A percentile compares a stretch with the other conserved stretches of the same genome.
phyloP scores from a whole-genome alignment of 2,888 invertebrate species.

The Nemotelus pantherinus region DNA sequence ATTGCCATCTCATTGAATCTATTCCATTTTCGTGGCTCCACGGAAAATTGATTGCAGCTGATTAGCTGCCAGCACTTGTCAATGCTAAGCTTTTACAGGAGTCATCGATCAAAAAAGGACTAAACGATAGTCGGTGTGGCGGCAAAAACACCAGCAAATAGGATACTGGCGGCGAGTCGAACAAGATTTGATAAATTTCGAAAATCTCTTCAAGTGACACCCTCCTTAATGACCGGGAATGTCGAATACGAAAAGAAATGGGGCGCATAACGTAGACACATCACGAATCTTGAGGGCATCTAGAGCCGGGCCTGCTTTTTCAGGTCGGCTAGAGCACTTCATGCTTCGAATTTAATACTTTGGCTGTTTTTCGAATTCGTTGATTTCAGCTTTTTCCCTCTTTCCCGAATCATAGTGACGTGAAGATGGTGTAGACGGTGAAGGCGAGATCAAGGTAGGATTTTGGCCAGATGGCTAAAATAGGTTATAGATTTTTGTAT shows the following conservation, averaged over 20 bases:
- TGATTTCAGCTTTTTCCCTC: constrained; percentile 29
- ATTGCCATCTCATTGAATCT: constrained; percentile 25
- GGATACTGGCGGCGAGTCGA: constrained; percentile 18
- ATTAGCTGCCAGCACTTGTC: constrained; percentile 46
- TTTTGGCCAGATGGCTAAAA: too few relatives aligned
- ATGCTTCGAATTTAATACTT: constrained; percentile 17
- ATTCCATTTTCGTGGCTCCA: not conserved
- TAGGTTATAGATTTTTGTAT: too few relatives aligned
- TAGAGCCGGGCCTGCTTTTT: constrained; percentile 5
- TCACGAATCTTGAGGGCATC: not conserved
- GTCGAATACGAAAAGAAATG: constrained; percentile 36
- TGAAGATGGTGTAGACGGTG: constrained; percentile 5
- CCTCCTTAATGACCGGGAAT: constrained; percentile 18
- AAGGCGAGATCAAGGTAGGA: constrained; percentile 10
- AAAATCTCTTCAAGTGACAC: constrained; percentile 44
- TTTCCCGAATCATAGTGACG: constrained; percentile 34
- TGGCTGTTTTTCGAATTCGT: constrained; percentile 28
- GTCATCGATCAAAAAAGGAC: constrained; percentile 43
- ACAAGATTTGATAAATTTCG: constrained; percentile 45
- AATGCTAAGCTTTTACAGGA: constrained; percentile 35
- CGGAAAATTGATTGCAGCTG: constrained; percentile 44
- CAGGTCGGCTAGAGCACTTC: constrained; percentile 19
- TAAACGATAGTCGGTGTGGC: constrained; percentile 9
- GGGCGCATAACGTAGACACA: constrained; percentile 34
- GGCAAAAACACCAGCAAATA: constrained; percentile 4